phyloP scores from a whole-genome alignment of 2,113 vertebrate genomes.

The Lasiurus cinereus region DNA sequence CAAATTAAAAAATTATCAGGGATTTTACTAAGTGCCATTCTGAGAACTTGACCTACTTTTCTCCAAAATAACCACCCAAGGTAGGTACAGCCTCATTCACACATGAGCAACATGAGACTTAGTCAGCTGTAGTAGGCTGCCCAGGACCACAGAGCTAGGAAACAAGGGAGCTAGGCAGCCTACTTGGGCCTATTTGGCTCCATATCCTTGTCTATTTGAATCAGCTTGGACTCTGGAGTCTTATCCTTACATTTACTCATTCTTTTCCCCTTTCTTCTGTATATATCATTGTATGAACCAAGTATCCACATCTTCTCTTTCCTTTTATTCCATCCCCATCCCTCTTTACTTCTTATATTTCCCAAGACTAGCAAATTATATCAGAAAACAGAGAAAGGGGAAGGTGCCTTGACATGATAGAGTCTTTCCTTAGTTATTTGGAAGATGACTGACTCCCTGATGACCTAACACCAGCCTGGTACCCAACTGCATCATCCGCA shows the following conservation, averaged over 20 bases:
- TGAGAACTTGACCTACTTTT: neutral
- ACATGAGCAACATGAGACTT: neutral
- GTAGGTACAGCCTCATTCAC: neutral
- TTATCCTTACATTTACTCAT: neutral
- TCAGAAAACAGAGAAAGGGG: neutral
- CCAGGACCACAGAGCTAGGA: neutral
- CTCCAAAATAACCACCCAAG: neutral
- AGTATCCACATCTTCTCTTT: neutral
- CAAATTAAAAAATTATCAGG: neutral
- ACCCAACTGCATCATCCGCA: neutral
- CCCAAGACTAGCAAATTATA: neutral
- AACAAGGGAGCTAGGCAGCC: neutral
- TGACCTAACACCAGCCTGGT: neutral
- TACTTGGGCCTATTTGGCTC: neutral
- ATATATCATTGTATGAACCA: neutral
- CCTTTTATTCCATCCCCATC: neutral
- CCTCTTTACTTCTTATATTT: neutral
- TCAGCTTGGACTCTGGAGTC: neutral
- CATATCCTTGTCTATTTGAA: neutral
- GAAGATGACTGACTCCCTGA: neutral
- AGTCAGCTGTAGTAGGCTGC: neutral
- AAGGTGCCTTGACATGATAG: neutral
- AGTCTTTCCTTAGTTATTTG: neutral
- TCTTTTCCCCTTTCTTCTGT: neutral
- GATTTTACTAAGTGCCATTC: neutral